phyloP scores from a whole-genome alignment of 1,140 invertebrate species.

The Pygmarrhopalites habei region DNA sequence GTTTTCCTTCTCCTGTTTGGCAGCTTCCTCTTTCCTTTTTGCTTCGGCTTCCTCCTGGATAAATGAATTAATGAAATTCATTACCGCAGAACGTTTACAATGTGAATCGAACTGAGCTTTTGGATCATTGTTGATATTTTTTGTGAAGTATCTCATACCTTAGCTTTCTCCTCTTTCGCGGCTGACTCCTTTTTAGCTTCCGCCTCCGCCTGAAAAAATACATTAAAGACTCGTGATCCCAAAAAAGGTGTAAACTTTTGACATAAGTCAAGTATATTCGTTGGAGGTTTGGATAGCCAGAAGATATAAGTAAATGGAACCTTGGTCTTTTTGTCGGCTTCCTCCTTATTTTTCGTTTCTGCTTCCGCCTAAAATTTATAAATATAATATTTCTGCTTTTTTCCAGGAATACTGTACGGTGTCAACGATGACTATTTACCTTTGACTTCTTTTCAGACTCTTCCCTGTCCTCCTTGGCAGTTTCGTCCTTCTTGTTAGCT shows the following conservation, averaged over 20 bases:
- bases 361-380: background rate
- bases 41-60: background rate
- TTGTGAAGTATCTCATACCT: too few relatives aligned
- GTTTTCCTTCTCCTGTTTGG: constrained; percentile 34
- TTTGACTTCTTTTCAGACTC: constrained; percentile 12
- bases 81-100: background rate
- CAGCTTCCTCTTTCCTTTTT: constrained; percentile 34
- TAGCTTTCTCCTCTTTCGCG: background rate
- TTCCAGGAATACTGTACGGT: too few relatives aligned
- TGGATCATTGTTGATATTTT: too few relatives aligned
- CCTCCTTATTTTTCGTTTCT: background rate
- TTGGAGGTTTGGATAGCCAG: too few relatives aligned
- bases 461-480: background rate
- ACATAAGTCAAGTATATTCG: too few relatives aligned
- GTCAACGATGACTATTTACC: too few relatives aligned
- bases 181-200: constrained; percentile 12
- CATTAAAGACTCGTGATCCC: too few relatives aligned
- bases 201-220: background rate
- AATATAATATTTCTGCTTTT: too few relatives aligned
- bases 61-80: background rate
- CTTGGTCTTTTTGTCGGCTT: background rate
- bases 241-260: too few relatives aligned
- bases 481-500: too few relatives aligned
- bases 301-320: too few relatives aligned
- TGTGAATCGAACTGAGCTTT: background rate